These are phyloP conservation scores for Oscheius sp. DNA, from an alignment of 2,888 invertebrate species.

Conservation along the genomic window DNA sequence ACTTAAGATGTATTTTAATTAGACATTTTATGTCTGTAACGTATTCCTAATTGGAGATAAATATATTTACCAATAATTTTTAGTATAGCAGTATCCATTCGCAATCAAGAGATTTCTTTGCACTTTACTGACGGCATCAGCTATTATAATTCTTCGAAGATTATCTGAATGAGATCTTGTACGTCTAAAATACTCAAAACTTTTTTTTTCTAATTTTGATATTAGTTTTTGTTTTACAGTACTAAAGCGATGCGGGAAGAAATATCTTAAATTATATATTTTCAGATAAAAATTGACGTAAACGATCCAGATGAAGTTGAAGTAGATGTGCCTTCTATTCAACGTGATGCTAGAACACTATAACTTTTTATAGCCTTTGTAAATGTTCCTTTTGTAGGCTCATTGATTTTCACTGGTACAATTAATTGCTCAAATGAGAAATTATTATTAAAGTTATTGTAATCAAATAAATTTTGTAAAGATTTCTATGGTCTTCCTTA, in stretches of 20 bases:
- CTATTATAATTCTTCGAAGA: no score
- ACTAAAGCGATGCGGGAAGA: neutral
- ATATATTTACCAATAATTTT: no score
- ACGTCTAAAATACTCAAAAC: no score
- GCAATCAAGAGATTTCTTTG: no score
- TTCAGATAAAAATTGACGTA: conserved; percentile 34
- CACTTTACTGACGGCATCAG: no score
- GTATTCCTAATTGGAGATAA: no score
- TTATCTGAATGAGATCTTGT: no score
- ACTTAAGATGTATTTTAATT: no score
- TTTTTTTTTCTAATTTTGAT: neutral
- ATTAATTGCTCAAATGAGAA: neutral
- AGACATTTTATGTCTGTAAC: no score
- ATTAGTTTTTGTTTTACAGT: no score
- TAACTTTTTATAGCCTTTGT: neutral
- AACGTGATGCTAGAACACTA: conserved; percentile 33
- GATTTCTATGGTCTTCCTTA: neutral
- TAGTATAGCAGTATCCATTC: no score
- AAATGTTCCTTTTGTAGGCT: neutral
- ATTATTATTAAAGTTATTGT: neutral
- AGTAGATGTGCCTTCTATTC: conserved; percentile 36
- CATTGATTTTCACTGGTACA: neutral
- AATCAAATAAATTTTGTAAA: neutral
- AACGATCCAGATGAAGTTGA: conserved; percentile 33
- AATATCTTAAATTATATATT: conserved; percentile 79